phyloP scores from a whole-genome alignment of 2,888 invertebrate genomes.

The Caenorhabditis virilis region DNA sequence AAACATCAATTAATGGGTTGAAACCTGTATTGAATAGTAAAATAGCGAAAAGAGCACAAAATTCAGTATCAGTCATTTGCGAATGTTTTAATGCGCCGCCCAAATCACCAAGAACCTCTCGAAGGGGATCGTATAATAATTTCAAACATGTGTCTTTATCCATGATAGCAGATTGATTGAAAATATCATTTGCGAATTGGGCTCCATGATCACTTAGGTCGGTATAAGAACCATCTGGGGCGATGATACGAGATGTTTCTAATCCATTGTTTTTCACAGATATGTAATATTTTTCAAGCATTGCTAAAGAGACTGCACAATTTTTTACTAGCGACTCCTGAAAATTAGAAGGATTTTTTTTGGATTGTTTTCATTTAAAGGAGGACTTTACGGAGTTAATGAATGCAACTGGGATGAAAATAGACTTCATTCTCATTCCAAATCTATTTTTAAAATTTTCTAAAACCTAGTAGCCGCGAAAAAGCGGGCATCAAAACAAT shows the following conservation, averaged over 20 bases:
- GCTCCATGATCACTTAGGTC: slow-evolving; percentile 40
- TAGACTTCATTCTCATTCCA: too few species aligned
- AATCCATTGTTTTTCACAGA: slow-evolving; percentile 50
- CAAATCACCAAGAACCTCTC: slow-evolving; percentile 46
- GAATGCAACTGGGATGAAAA: too few species aligned
- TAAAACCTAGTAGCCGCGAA: too few species aligned
- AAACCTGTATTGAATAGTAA: slow-evolving; percentile 58
- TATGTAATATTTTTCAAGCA: slow-evolving; percentile 59
- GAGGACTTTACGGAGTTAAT: too few species aligned
- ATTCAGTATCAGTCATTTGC: slow-evolving; percentile 56
- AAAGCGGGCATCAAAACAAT: too few species aligned
- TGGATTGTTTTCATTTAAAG: too few species aligned
- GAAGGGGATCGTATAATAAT: slow-evolving; percentile 45
- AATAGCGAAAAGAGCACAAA: slow-evolving; percentile 53
- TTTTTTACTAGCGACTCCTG: slow-evolving; percentile 50
- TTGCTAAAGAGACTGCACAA: slow-evolving; percentile 47
- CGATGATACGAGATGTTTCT: slow-evolving; percentile 35
- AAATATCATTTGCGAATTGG: slow-evolving; percentile 25
- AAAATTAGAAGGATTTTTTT: too few species aligned
- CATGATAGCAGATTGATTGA: slow-evolving; percentile 8
- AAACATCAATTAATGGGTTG: too few species aligned
- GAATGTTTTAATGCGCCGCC: slow-evolving; percentile 48
- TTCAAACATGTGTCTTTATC: slow-evolving; percentile 40
- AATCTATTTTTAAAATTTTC: too few species aligned
- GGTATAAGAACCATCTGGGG: slow-evolving; percentile 41